Conservation (phyloP, 2,888 invertebrate species). For the Oasisia sp. region DNA sequence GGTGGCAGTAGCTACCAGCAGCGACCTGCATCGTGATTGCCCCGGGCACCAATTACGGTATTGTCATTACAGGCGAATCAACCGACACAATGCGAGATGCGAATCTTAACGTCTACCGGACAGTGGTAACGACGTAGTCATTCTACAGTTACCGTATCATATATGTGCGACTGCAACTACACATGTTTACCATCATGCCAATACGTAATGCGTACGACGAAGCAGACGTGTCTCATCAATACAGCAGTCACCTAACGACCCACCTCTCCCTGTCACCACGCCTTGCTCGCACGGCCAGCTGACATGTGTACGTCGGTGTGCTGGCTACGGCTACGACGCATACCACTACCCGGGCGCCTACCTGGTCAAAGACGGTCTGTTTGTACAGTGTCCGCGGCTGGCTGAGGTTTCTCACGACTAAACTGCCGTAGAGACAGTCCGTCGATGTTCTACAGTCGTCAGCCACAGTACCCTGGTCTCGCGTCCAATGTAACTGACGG, state of each 20-base stretch:
- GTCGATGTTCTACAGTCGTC: background rate
- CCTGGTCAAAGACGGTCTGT: background rate
- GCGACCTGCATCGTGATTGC: too few species aligned
- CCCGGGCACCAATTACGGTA: background rate
- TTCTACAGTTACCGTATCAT: conserved; percentile 91
- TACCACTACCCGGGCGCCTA: background rate
- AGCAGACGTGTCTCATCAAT: conserved; percentile 93
- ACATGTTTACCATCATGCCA: background rate
- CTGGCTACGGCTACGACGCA: background rate
- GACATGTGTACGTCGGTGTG: background rate
- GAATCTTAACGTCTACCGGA: conserved; percentile 71
- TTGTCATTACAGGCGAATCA: background rate
- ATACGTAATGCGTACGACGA: background rate
- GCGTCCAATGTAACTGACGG: background rate
- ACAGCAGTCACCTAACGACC: background rate
- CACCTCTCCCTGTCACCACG: background rate
- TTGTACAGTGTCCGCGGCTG: background rate
- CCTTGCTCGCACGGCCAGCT: background rate
- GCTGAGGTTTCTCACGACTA: background rate
- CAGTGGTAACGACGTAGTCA: conserved; percentile 96
- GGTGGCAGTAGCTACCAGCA: too few species aligned
- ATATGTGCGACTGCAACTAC: conserved; percentile 86
- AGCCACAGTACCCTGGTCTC: background rate
- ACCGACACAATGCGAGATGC: background rate
- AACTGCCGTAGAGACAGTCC: background rate